Conservation (phyloP, 1,140 invertebrate species). For the Zophobas atratus region DNA sequence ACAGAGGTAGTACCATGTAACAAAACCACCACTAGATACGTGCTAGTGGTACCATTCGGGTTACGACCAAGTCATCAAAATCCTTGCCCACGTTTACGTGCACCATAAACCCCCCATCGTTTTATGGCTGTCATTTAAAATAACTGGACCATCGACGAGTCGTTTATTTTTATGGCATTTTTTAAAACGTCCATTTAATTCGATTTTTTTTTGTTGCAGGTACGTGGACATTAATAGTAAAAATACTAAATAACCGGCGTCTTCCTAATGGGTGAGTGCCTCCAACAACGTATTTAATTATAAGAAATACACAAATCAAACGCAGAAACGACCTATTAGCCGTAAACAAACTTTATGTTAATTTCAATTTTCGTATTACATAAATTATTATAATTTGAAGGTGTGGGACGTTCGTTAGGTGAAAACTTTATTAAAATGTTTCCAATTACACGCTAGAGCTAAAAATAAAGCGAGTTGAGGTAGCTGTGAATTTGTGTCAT, state of each 20-base stretch:
- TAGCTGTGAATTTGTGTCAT: too few relatives aligned
- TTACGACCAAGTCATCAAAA: too few relatives aligned
- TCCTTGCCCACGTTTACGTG: not conserved
- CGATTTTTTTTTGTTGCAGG: slow-evolving; percentile 20
- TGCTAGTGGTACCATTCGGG: too few relatives aligned
- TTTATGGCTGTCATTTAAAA: slow-evolving; percentile 23
- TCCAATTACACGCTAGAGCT: slow-evolving; percentile 1
- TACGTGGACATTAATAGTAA: slow-evolving; percentile 15
- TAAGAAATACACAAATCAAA: too few relatives aligned
- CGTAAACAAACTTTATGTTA: slow-evolving; percentile 9
- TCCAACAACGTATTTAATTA: too few relatives aligned
- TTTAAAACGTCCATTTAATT: slow-evolving; percentile 4
- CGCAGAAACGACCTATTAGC: not conserved
- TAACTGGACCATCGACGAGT: slow-evolving; percentile 6
- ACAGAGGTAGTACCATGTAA: too few relatives aligned
- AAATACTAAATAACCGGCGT: not conserved
- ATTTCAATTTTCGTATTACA: slow-evolving; percentile 19
- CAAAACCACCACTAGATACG: too few relatives aligned
- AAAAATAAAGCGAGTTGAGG: too few relatives aligned
- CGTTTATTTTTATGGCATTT: slow-evolving; percentile 24
- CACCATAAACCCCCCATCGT: slow-evolving; percentile 18
- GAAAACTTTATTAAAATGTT: slow-evolving; percentile 31
- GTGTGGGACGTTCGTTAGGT: slow-evolving; percentile 29
- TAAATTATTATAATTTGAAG: slow-evolving; percentile 27
- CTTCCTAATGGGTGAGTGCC: slow-evolving; percentile 23